Base-by-base conservation (phyloP, 2,797 vertebrate species). In the Limnodromus scolopaceus region DNA sequence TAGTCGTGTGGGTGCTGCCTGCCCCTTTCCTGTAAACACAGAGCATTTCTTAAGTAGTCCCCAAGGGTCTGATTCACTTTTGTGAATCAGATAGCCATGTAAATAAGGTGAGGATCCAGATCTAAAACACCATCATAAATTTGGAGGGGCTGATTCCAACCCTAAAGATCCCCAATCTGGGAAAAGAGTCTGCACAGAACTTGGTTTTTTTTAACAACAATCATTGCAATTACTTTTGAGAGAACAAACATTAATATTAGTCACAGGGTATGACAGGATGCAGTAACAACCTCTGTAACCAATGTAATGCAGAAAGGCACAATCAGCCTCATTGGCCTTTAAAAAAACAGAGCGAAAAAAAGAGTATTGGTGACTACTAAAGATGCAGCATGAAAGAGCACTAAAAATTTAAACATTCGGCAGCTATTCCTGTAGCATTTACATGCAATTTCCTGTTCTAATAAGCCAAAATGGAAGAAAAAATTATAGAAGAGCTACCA, bases 401-500 rank as follows among this genome's bases (percentile, higher is more conserved):
- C 53, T 89, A 89, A 87, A 92, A 70, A 72, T 57, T n/a, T 41
- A 75, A 75, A 85, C 57, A 45, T 68, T 92, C 82, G 88, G 76
- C 75, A 89, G 83, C 57, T 65, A 87, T 66, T 77, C 43, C 65
- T 27, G 54, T 65, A 69, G 86, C 60, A 68, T 81, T 92, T 86
- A 92, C 60, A 34, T 38, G 72, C 46, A 43, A 92, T 89, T 89
- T 91, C 87, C 96, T 94, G 34, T 80, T 89, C 82, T 87, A 89
- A 89, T 81, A 86, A 75, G 49, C 17, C 69, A 75, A 89, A 96
- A 92, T 61, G 11, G 49, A 39, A 61, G 69, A 65, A 25, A 76
- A 84, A 28, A 46, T 17, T 8, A 34, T 1, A 60, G 36, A 76
- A 74, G 23, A 72, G 51, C 34, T 68, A 46, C 18, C 3, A 7